These are phyloP conservation scores for Aphyosemion australe DNA, from an alignment of 2,113 vertebrate genomes.

Conservation along the genomic window DNA sequence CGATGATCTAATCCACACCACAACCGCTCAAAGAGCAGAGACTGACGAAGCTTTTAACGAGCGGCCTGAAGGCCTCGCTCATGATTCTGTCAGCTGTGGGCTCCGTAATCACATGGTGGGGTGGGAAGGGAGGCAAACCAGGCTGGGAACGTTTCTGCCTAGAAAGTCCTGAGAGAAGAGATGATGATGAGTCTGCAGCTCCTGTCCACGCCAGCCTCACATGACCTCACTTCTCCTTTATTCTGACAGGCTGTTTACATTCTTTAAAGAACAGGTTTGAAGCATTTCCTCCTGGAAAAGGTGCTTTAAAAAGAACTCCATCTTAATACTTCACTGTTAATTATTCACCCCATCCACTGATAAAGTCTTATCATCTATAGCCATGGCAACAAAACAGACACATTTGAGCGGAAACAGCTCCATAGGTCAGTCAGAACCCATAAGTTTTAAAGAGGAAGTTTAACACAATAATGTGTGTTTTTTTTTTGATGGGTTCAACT, in stretches of 20 bases:
- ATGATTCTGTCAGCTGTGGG: slow-evolving; percentile 38
- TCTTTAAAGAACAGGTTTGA: not conserved
- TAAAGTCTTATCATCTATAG: slow-evolving; percentile 12
- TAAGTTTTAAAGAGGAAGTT: not conserved
- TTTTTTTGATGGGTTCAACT: not conserved
- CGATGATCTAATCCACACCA: slow-evolving; percentile 37
- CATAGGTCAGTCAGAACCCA: too few species aligned
- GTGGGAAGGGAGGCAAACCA: slow-evolving; percentile 9
- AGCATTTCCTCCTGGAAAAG: too few species aligned
- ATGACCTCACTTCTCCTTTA: slow-evolving; percentile 14
- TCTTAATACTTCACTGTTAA: slow-evolving; percentile 2
- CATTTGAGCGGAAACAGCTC: too few species aligned
- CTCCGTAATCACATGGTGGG: slow-evolving; percentile 45
- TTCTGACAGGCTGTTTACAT: too few species aligned
- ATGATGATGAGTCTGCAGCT: slow-evolving; percentile 19
- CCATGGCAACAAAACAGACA: slow-evolving; percentile 1
- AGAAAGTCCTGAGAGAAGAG: slow-evolving; percentile 1
- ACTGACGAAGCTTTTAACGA: slow-evolving; percentile 27
- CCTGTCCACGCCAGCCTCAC: slow-evolving; percentile 7
- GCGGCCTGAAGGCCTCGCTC: slow-evolving; percentile 18
- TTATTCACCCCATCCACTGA: slow-evolving; percentile 7
- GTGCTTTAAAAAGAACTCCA: not conserved
- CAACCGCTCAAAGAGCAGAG: slow-evolving; percentile 31
- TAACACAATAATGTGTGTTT: not conserved
- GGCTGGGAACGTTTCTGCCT: slow-evolving; percentile 15